Evolutionary conservation across 35 echinoderm and acorn worm genomes (phyloP).

Genomic region (Chiridota heheva): DNA sequence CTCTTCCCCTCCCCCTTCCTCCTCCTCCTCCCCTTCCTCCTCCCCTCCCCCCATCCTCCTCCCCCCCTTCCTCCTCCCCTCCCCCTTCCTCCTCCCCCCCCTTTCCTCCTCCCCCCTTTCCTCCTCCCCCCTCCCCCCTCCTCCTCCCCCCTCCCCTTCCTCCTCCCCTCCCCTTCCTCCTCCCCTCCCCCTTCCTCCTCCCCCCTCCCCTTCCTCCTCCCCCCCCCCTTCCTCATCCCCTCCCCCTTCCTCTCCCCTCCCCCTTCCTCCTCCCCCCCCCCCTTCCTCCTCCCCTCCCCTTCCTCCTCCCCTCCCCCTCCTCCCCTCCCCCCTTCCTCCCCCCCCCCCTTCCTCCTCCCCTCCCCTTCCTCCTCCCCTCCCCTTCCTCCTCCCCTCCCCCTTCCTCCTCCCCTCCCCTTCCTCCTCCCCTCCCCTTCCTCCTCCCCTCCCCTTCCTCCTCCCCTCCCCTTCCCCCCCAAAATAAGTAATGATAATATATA

Average conservation of each 20-base stretch:
- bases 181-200: too few relatives aligned
- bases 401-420: slow-evolving; percentile 7
- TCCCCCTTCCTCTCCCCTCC: slow-evolving; percentile 7
- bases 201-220: slow-evolving; percentile 6
- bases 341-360: too few relatives aligned
- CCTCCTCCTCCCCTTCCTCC: not conserved
- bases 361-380: too few relatives aligned
- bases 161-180: not conserved
- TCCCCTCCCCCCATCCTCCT: not conserved
- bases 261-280: too few relatives aligned
- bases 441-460: too few relatives aligned
- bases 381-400: slow-evolving; percentile 6
- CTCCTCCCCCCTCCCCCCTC: not conserved
- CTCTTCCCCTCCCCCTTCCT: not conserved
- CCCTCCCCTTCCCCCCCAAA: too few relatives aligned
- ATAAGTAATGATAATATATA: too few relatives aligned
- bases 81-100: not conserved
- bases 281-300: too few relatives aligned
- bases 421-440: too few relatives aligned
- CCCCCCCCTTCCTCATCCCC: not conserved
- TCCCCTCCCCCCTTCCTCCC: too few relatives aligned
- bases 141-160: not conserved
- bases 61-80: not conserved
- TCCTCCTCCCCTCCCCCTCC: too few relatives aligned
- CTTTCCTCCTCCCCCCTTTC: not conserved